These are phyloP conservation scores for Drosophila ambigua DNA, from an alignment of 1,140 invertebrate species.

Conservation along the genomic window DNA sequence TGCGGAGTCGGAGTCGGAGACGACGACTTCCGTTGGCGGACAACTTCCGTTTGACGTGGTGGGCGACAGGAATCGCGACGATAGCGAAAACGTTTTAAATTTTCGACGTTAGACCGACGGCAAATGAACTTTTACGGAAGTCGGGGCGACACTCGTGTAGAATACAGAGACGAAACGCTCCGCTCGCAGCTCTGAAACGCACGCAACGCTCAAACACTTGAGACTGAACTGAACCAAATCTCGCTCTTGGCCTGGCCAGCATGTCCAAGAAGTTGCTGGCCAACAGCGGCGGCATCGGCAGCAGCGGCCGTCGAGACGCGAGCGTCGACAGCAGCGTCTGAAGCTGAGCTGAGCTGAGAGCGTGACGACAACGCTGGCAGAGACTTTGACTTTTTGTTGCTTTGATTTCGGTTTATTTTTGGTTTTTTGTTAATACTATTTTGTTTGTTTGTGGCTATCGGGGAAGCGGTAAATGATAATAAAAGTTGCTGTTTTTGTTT, in stretches of 20 bases:
- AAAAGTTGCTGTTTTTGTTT: slow-evolving; percentile 60
- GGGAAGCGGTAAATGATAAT: slow-evolving; percentile 79
- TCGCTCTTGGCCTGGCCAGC: slow-evolving; percentile 75
- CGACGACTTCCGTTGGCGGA: slow-evolving; percentile 63
- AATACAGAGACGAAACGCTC: slow-evolving; percentile 35
- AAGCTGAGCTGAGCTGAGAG: slow-evolving; percentile 55
- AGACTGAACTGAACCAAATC: slow-evolving; percentile 84
- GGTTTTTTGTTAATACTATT: slow-evolving; percentile 48
- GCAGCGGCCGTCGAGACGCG: slow-evolving; percentile 43
- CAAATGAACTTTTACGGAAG: slow-evolving; percentile 61
- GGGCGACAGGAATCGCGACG: slow-evolving; percentile 74
- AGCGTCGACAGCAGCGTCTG: slow-evolving; percentile 48
- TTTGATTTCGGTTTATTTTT: slow-evolving; percentile 20
- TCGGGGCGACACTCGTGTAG: slow-evolving; percentile 21
- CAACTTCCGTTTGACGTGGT: slow-evolving; percentile 48
- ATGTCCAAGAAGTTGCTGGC: slow-evolving; percentile 84
- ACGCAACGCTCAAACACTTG: slow-evolving; percentile 83
- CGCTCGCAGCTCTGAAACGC: slow-evolving; percentile 77
- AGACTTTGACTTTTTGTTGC: slow-evolving; percentile 37
- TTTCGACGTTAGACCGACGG: slow-evolving; percentile 47
- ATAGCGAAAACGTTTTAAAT: slow-evolving; percentile 48
- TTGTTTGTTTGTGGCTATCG: slow-evolving; percentile 38
- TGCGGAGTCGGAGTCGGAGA: no score
- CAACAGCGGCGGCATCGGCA: slow-evolving; percentile 53
- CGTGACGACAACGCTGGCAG: slow-evolving; percentile 74